Base-by-base conservation (phyloP, 2,113 vertebrate genomes). In the Todiramphus saurophagus region DNA sequence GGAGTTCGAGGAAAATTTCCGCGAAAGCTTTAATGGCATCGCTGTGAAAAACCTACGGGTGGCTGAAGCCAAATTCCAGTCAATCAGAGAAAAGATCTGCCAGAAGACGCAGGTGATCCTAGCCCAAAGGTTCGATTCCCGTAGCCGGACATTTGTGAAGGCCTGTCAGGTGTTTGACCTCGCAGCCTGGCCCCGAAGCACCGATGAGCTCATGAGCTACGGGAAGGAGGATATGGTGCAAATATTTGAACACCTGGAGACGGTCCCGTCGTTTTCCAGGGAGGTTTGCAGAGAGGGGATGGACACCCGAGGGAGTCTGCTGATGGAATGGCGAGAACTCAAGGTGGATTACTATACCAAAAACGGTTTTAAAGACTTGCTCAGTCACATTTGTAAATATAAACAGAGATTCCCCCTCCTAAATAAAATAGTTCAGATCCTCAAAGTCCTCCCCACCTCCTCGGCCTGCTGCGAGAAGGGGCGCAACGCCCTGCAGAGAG, bases 51-150 rank as follows among this genome's bases (percentile, higher is more conserved):
- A 99, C 95, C 97, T 99, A 68, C 98, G 99, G 17, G 99, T 99
- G 86, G 99, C 99, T 0, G 99, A 99, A 93, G 99, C 99, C 90
- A 99, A 99, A 97, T 99, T 99, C 95, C 99, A 99, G 97, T 99
- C 99, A 0, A 99, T 99, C 93, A 97, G 99, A 89, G 99, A 99
- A 91, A 99, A 99, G 97, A 99, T 99, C 96, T 99, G 99, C 97
- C 99, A 98, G 98, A 98, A 98, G 95, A 99, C 99, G 59, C 99
- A 99, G 82, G 98, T 98, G 77, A 99, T 99, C 92, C 96, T 99
- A 73, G 98, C 98, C 19, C 99, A 99, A 95, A 98, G 99, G 81
- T 98, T 99, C 0, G 99, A 99, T 76, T 97, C 98, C 72, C 98
- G 98, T 48, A 99, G 99, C 92, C 97, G 98, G 74, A 94, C 98